These are phyloP conservation scores for Phengaris arion DNA, from an alignment of 2,888 invertebrate genomes.

Conservation along the genomic window DNA sequence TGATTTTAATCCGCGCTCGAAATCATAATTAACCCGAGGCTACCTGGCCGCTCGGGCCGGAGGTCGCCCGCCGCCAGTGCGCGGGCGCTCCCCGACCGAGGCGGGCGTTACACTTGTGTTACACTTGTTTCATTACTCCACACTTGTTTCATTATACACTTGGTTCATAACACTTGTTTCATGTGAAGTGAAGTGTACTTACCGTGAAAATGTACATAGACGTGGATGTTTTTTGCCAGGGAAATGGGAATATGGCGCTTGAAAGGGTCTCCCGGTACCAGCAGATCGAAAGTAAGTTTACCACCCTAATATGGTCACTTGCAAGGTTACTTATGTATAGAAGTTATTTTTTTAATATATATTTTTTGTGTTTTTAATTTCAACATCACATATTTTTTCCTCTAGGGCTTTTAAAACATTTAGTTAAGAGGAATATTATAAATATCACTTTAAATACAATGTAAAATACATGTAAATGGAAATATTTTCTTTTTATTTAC, in stretches of 20 bases:
- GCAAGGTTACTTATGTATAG: not conserved
- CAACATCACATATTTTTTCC: too few species aligned
- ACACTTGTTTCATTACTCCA: slow-evolving; percentile 23
- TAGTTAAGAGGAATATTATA: too few species aligned
- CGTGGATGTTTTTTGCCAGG: slow-evolving; percentile 23
- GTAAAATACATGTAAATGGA: too few species aligned
- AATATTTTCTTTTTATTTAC: too few species aligned
- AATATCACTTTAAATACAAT: too few species aligned
- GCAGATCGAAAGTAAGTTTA: slow-evolving; percentile 22
- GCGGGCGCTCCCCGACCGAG: slow-evolving; percentile 57
- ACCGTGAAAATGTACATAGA: slow-evolving; percentile 26
- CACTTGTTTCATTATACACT: not conserved
- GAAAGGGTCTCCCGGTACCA: slow-evolving; percentile 18
- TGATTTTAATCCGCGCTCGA: not conserved
- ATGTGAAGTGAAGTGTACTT: slow-evolving; percentile 7
- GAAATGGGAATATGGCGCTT: slow-evolving; percentile 20
- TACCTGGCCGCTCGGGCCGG: slow-evolving; percentile 13
- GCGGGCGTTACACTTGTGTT: slow-evolving; percentile 52
- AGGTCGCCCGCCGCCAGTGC: slow-evolving; percentile 52
- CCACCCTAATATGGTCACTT: not conserved
- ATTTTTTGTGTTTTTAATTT: not conserved
- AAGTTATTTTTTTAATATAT: not conserved
- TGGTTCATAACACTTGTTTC: not conserved
- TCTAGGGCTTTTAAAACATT: not conserved
- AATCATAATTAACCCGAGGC: not conserved